These are phyloP conservation scores for Pseudorhiza aurosa DNA, from an alignment of 30 jellyfish, hydroid and myxozoan species.

Conservation along the genomic window DNA sequence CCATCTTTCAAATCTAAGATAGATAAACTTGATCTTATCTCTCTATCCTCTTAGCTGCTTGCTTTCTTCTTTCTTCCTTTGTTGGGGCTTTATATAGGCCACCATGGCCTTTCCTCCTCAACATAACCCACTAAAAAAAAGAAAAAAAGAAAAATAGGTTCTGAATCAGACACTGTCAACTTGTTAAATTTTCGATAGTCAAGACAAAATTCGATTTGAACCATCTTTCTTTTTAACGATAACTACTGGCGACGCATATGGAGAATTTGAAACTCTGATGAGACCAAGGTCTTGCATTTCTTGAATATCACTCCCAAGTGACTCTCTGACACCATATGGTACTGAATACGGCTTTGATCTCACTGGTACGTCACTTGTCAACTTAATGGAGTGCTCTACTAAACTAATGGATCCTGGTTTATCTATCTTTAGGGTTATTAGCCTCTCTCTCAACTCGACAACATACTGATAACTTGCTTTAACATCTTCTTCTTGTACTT, in stretches of 20 bases:
- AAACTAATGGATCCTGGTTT: constrained; percentile 41
- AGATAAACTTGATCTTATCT: too few relatives aligned
- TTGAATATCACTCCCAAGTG: constrained; percentile 46
- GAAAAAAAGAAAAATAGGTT: constrained; percentile 21
- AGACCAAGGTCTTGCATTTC: constrained; percentile 50
- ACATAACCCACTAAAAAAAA: too few relatives aligned
- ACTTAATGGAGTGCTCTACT: constrained; percentile 20
- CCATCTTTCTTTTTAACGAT: constrained; percentile 35
- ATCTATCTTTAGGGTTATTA: constrained; percentile 27
- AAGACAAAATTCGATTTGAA: constrained; percentile 12
- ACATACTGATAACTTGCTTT: constrained; percentile 61
- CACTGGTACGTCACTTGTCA: constrained; percentile 54
- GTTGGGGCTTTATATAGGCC: too few relatives aligned
- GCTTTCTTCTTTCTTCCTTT: too few relatives aligned
- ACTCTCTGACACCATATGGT: constrained; percentile 44
- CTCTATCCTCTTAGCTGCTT: too few relatives aligned
- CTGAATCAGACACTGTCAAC: constrained; percentile 39
- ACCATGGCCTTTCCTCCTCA: too few relatives aligned
- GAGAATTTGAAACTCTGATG: constrained; percentile 41
- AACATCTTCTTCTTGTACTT: constrained; percentile 15
- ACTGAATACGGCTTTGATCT: constrained; percentile 58
- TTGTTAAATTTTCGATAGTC: constrained; percentile 38
- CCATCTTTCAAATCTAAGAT: too few relatives aligned
- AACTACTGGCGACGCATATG: constrained; percentile 55
- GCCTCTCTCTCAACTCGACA: constrained; percentile 44